Base-by-base conservation (phyloP, 2,888 invertebrate species). In the Drosophila multiciliata region DNA sequence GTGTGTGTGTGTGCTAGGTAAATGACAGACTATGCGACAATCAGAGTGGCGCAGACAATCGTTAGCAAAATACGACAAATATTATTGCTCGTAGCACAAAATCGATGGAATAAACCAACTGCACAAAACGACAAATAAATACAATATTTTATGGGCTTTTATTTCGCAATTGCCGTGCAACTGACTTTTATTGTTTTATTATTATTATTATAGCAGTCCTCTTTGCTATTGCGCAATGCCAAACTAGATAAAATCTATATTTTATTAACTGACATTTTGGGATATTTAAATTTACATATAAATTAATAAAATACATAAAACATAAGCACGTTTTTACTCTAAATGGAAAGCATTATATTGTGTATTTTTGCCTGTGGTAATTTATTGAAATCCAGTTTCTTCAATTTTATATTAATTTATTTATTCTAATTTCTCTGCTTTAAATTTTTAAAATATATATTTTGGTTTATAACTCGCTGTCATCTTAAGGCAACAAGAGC, bases 91-190 rank as follows among this genome's bases (percentile, higher is more conserved):
- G 53, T 57, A 45, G 58, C 48, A 29, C 49, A 52, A 26, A 52
- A 40, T 48, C 49, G 55, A 59, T 50, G 45, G 23, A 63, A 36
- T 45, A 60, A 55, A 38, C 23, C 29, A 55, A 55, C 17, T 48
- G 45, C 52, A 57, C 38, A 61, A 7, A 52, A 50, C 12, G 36
- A 17, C 49, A 79, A 68, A 76, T 71, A 72, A 72, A 83, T 83
- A 65, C 62, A 9, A 66, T 26, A 71, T 70, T 87, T 86, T 86
- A 83, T 88, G 69, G 72, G 60, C 73, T 73, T 82, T 87, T 71
- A 82, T 72, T 87, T 66, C 50, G 59, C 58, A 66, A 71, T 70
- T 82, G 77, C 60, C 54, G 20, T 81, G 58, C 69, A 79, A 68
- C 70, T 59, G 57, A 52, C 67, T 54, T 50, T 55, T 59, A 49